Conservation (phyloP, 2,888 invertebrate genomes). For the Volucella inanis region DNA sequence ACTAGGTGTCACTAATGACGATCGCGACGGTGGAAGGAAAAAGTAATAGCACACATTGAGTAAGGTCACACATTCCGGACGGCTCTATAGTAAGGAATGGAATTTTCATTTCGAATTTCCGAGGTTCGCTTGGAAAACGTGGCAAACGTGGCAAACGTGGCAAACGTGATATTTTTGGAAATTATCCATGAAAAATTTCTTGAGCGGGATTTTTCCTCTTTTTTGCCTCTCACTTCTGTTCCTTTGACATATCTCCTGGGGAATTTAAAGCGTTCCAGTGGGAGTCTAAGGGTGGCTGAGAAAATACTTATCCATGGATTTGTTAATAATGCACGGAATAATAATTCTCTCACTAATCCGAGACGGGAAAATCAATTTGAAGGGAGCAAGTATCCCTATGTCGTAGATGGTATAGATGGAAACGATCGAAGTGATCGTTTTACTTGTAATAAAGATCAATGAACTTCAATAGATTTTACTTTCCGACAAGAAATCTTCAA, state of each 20-base stretch:
- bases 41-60: conserved; percentile 44
- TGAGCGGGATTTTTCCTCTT: conserved; percentile 28
- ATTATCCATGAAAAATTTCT: conserved; percentile 43
- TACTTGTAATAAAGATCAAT: conserved; percentile 36
- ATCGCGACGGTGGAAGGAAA: background rate
- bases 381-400: background rate
- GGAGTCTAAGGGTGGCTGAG: conserved; percentile 24
- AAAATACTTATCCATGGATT: conserved; percentile 58
- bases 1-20: background rate
- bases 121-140: conserved; percentile 27
- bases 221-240: background rate
- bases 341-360: conserved; percentile 68
- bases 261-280: background rate
- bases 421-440: conserved; percentile 51
- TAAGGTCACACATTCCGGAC: conserved; percentile 68
- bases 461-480: conserved; percentile 39
- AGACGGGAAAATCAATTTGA: conserved; percentile 6
- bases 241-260: conserved; percentile 14
- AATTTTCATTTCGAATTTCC: conserved; percentile 51
- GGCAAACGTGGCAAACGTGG: conserved; percentile 21
- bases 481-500: background rate
- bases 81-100: conserved; percentile 40
- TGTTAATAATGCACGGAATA: conserved; percentile 58
- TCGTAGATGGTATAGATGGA: conserved; percentile 18
- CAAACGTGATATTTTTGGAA: conserved; percentile 65